These are phyloP conservation scores for Parambassis ranga DNA, from an alignment of 2,797 vertebrate species.

Conservation along the genomic window DNA sequence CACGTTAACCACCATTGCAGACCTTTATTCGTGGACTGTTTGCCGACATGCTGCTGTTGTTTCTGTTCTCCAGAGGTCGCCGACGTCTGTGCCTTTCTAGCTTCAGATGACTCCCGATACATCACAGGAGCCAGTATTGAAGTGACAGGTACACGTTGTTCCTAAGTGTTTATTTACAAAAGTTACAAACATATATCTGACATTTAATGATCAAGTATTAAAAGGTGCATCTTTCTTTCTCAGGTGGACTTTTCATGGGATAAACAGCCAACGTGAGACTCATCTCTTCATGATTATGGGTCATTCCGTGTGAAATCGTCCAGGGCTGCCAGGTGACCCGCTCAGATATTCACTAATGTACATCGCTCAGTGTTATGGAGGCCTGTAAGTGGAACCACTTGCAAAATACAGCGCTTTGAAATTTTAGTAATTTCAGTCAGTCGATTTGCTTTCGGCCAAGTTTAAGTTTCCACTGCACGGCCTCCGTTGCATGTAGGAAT, in stretches of 20 bases:
- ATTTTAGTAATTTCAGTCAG: no score
- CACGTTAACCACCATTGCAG: rapidly evolving
- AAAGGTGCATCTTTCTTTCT: background rate
- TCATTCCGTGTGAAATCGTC: no score
- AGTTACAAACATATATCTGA: background rate
- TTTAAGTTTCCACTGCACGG: no score
- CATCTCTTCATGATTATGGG: background rate
- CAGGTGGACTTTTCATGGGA: constrained; percentile 83
- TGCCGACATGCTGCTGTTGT: rapidly evolving
- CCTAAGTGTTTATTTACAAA: background rate
- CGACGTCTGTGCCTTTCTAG: constrained; percentile 87
- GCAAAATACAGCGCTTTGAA: no score
- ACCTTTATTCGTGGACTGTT: background rate
- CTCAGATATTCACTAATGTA: no score
- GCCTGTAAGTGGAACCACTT: no score
- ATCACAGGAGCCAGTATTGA: constrained; percentile 88
- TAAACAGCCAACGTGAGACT: constrained; percentile 33
- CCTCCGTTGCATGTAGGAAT: no score
- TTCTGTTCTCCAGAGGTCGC: constrained; percentile 82
- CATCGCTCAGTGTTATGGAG: no score
- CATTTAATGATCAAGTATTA: background rate
- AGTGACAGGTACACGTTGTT: constrained; percentile 80
- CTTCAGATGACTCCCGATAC: constrained; percentile 88
- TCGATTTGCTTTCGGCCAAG: no score
- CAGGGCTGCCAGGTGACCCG: no score